phyloP scores from a whole-genome alignment of 1,140 invertebrate genomes.

The Penaeus japonicus region DNA sequence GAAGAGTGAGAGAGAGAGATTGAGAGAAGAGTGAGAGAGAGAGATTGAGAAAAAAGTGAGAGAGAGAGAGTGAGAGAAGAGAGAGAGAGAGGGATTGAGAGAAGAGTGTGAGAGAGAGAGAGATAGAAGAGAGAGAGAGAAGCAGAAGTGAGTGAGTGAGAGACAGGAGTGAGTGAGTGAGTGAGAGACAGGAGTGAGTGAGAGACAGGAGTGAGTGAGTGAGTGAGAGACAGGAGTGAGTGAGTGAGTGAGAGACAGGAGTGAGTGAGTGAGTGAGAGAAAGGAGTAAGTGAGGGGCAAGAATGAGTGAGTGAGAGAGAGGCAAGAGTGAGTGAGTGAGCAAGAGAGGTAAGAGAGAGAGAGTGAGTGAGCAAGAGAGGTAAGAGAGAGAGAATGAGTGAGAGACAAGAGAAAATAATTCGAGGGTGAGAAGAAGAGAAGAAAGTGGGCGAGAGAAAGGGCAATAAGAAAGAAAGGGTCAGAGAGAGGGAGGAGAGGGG shows the following conservation, averaged over 20 bases:
- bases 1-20: background rate
- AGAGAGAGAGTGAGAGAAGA: no score
- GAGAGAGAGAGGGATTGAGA: background rate
- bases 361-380: background rate
- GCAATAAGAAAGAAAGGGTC: background rate
- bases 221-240: background rate
- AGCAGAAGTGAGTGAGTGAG: no score
- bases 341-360: no score
- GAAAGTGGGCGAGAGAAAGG: background rate
- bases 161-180: background rate
- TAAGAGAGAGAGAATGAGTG: no score
- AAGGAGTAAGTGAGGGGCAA: no score
- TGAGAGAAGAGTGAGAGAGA: background rate
- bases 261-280: background rate
- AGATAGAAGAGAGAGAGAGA: no score
- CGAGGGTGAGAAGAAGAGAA: no score
- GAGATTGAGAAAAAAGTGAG: background rate
- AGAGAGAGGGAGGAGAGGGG: constrained; percentile 18
- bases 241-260: background rate
- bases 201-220: background rate
- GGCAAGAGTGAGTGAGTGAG: no score
- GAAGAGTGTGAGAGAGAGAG: no score
- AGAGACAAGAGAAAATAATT: no score
- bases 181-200: background rate
- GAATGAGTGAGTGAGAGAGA: background rate